phyloP scores from a whole-genome alignment of 2,888 invertebrate genomes.

The Boloria selene region DNA sequence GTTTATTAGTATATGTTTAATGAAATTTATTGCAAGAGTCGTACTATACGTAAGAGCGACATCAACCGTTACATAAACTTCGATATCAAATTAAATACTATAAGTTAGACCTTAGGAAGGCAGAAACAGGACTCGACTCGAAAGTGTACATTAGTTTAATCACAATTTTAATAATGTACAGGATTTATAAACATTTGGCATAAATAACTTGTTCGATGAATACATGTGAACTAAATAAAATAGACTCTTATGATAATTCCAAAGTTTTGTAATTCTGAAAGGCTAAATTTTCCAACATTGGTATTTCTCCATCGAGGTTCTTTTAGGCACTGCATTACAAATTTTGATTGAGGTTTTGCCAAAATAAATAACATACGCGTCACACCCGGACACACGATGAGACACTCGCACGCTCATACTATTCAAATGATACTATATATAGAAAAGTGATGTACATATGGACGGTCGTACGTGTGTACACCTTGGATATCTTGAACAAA shows the following conservation, averaged over 20 bases:
- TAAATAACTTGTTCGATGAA: slow-evolving; percentile 62
- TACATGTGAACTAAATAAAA: slow-evolving; percentile 64
- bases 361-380: slow-evolving; percentile 42
- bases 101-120: slow-evolving; percentile 29
- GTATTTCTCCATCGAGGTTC: slow-evolving; percentile 63
- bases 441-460: no score
- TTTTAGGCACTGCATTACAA: slow-evolving; percentile 67
- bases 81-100: slow-evolving; percentile 20
- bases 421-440: no score
- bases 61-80: slow-evolving; percentile 33
- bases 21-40: slow-evolving; percentile 53
- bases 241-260: slow-evolving; percentile 63
- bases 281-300: slow-evolving; percentile 53
- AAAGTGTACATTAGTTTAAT: slow-evolving; percentile 49
- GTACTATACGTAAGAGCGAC: slow-evolving; percentile 39
- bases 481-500: no score
- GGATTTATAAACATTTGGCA: slow-evolving; percentile 72
- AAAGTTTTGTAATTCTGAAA: slow-evolving; percentile 66
- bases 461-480: no score
- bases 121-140: slow-evolving; percentile 30
- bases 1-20: slow-evolving; percentile 55
- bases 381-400: neutral
- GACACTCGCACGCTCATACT: no score
- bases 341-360: slow-evolving; percentile 49
- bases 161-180: slow-evolving; percentile 64